These are phyloP conservation scores for Cotesia chilonis DNA, from an alignment of 1,140 invertebrate species.

Conservation along the genomic window DNA sequence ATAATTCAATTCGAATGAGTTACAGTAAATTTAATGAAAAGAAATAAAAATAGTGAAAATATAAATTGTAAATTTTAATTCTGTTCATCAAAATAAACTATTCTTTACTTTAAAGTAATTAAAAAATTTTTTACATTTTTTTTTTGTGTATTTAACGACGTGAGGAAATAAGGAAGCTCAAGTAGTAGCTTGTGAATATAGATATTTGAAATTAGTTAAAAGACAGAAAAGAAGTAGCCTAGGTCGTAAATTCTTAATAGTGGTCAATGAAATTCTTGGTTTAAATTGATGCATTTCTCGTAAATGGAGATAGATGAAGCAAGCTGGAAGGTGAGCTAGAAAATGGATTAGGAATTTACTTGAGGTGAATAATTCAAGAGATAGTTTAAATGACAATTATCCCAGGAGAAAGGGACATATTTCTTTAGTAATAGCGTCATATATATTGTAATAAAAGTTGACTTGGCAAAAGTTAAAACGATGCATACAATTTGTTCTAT, in stretches of 20 bases:
- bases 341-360: conserved; percentile 19
- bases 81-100: too few species aligned
- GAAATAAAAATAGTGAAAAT: too few species aligned
- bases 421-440: too few species aligned
- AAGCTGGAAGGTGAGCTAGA: neutral
- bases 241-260: conserved; percentile 26
- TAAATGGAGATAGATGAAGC: conserved; percentile 33
- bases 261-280: conserved; percentile 28
- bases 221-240: conserved; percentile 10
- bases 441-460: neutral
- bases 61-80: too few species aligned
- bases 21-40: too few species aligned
- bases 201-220: neutral
- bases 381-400: too few species aligned
- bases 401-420: neutral
- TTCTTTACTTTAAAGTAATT: too few species aligned
- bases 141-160: too few species aligned
- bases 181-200: neutral
- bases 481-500: conserved; percentile 29
- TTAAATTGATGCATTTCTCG: conserved; percentile 27
- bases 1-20: too few species aligned
- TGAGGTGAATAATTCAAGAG: neutral
- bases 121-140: too few species aligned
- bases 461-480: neutral
- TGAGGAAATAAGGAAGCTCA: too few species aligned